Base-by-base conservation (phyloP, 2,113 vertebrate genomes). In the Saccopteryx bilineata region DNA sequence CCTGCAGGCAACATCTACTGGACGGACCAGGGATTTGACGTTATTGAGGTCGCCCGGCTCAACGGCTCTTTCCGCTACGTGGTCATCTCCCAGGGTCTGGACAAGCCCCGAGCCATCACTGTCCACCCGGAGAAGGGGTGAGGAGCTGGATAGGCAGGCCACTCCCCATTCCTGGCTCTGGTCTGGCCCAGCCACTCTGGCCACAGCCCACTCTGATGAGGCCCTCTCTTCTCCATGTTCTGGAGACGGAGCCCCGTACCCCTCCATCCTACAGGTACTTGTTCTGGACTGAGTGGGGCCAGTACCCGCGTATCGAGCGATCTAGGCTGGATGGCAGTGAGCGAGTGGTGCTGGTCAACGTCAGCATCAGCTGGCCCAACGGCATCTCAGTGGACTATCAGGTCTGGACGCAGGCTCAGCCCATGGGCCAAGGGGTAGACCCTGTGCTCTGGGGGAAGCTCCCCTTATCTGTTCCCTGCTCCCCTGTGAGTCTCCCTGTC, bases 211-310 rank as follows among this genome's bases (percentile, higher is more conserved):
- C 39, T 8, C 28, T 13, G 60, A n/a, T 3, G 2, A 74, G 21
- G 61, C 39, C 33, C 24, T 8, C 17, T 81, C 9, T 54, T 33
- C 54, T 80, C 17, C 12, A 0, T 18, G 65, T 9, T 39, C 21
- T 78, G 69, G 33, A n/a, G 21, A 28, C 85, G 94, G 91, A 97
- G 82, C 3, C 76, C 21, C 2, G 74, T 54, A 74, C 1, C 0
- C 58, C 61, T 90, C 69, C n/a, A 7, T 88, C 87, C 88, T 21
- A 2, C 95, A 99, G 99, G 91, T 99, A 99, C 96, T 98, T 99
- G 89, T 99, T 99, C 98, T 99, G 99, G 99, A 99, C 99, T 0
- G 99, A 99, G 96, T 99, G 99, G 99, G 99, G 99, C 78, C 99
- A 99, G 98, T 99, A 99, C 89, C 99, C 99, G 0, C 99, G 99